Percentiles rank a stretch among this genome's conserved stretches.
Conservation (phyloP, 2,113 vertebrate species). For the Eupsittula cactorum region DNA sequence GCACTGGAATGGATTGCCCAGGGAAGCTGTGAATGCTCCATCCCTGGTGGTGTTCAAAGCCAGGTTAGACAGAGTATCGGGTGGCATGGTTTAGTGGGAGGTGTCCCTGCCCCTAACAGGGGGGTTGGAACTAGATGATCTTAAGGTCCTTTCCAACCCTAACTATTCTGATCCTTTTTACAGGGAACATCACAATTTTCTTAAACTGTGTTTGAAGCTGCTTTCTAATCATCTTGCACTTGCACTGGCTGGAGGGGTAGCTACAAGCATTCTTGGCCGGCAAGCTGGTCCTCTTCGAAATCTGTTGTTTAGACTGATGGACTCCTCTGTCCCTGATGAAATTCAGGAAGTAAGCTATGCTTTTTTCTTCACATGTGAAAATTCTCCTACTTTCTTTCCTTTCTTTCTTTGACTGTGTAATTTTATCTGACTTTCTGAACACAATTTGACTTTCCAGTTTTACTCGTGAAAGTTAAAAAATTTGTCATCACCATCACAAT, state of each 20-base stretch:
- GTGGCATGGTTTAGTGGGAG: too few species aligned
- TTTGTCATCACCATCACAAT: not conserved
- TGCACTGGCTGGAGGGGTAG: slow-evolving; percentile 94
- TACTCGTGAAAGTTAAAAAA: not conserved
- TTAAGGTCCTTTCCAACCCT: too few species aligned
- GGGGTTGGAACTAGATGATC: too few species aligned
- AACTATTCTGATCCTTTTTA: not conserved
- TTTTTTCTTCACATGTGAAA: not conserved
- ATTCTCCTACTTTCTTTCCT: not conserved
- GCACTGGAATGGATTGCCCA: too few species aligned
- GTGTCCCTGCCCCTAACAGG: too few species aligned
- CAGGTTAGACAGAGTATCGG: too few species aligned
- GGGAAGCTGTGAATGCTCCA: too few species aligned
- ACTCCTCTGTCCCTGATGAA: slow-evolving; percentile 96
- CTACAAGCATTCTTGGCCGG: slow-evolving; percentile 94
- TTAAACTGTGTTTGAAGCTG: slow-evolving; percentile 93
- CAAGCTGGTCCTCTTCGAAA: slow-evolving; percentile 95
- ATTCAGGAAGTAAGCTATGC: slow-evolving; percentile 89
- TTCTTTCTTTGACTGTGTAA: not conserved
- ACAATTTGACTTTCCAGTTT: not conserved
- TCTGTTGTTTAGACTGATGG: slow-evolving; percentile 94
- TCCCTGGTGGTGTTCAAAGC: too few species aligned
- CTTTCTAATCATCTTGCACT: slow-evolving; percentile 97
- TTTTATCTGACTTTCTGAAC: not conserved
- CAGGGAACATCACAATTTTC: slow-evolving; percentile 96